These are phyloP conservation scores for Platichthys flesus DNA, from an alignment of 2,113 vertebrate genomes.

Conservation along the genomic window DNA sequence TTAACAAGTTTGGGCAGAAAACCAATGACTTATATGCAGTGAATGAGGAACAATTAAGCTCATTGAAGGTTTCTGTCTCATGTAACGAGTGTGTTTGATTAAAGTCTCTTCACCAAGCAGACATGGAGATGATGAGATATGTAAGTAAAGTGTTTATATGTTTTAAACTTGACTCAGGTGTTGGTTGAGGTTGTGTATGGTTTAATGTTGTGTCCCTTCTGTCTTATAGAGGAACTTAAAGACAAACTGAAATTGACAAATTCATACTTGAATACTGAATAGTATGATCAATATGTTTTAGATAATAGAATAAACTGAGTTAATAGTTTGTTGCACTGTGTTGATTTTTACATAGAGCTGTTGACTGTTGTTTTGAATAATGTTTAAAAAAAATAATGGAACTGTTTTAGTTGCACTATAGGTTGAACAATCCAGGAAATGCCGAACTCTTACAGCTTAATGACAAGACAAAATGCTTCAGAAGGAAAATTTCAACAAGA, in stretches of 20 bases:
- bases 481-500: too few species aligned
- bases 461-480: too few species aligned
- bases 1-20: too few species aligned
- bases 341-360: neutral
- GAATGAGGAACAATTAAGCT: slow-evolving; percentile 32
- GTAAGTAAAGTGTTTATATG: slow-evolving; percentile 39
- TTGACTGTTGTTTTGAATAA: neutral
- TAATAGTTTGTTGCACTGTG: neutral
- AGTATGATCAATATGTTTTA: neutral
- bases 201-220: neutral
- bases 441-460: too few species aligned
- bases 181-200: neutral
- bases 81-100: neutral
- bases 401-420: neutral
- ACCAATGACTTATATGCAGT: too few species aligned
- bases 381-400: neutral
- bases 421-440: neutral
- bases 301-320: neutral
- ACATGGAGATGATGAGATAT: slow-evolving; percentile 6
- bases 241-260: too few species aligned
- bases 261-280: too few species aligned
- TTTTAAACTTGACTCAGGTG: neutral
- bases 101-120: neutral
- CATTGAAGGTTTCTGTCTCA: slow-evolving; percentile 13
- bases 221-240: too few species aligned